Base-by-base conservation (phyloP, 2,888 invertebrate species). In the Doris montereyensis region DNA sequence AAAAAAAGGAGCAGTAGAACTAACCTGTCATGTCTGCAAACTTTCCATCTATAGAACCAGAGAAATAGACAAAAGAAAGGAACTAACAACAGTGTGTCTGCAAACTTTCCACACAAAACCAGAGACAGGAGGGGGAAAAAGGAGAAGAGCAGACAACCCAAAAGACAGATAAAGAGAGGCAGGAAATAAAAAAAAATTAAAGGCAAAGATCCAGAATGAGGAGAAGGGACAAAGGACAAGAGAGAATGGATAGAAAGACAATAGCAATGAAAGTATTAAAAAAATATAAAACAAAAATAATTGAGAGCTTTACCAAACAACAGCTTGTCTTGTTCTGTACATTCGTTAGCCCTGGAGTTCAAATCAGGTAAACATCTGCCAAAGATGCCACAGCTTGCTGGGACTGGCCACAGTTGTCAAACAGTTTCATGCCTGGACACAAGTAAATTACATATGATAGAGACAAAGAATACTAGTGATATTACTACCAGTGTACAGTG, bases 371-470 rank as follows among this genome's bases (percentile, higher is more conserved):
- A 30, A 87, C 58, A 32, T 85, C 82, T 26, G 83, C 79, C n/a
- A 85, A 83, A 62, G 82, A 81, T 8, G 83, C 82, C 3, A 85
- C 77, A 1, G 87, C 87, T 10, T 80, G 73, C 26, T 78, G 71
- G 1, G 81, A 77, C 10, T 83, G 81, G 3, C 72, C 74, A 80
- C 89, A 89, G 70, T 84, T 85, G 77, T 88, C 86, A 4, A 80
- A 74, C 3, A 85, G 85, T 41, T 83, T 81, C 87, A 89, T 86
- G 58, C 89, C 89, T 82, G 77, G 13, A 87, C 78, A 21, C 62
- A 62, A 62, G 13, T 13, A n/a, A 62, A 13, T 13, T 62, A 62
- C 62, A 62, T 62, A n/a, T n/a, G n/a, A n/a, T n/a, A n/a, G n/a
- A n/a, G n/a, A n/a, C n/a, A n/a, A n/a, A n/a, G n/a, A n/a, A n/a